phyloP scores from a whole-genome alignment of 1,140 invertebrate species.

The Panagrolaimus sp. region DNA sequence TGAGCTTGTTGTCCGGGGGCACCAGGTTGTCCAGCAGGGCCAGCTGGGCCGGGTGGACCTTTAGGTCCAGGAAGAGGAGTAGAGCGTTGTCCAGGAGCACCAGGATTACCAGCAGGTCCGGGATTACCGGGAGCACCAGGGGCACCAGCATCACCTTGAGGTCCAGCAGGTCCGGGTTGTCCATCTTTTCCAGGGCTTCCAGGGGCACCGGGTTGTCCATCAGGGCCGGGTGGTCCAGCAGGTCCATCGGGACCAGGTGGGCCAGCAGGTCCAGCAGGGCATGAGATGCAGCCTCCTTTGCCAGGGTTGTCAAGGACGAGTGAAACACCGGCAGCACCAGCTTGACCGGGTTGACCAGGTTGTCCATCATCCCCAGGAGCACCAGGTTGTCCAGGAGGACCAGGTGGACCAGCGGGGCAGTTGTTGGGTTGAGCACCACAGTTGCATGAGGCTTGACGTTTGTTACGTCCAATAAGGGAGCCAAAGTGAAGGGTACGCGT shows the following conservation, averaged over 20 bases:
- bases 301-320: slow-evolving; percentile 8
- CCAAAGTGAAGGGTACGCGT: slow-evolving; percentile 17
- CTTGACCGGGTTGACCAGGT: slow-evolving; percentile 27
- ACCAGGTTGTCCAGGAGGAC: slow-evolving; percentile 20
- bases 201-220: slow-evolving; percentile 17
- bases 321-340: slow-evolving; percentile 19
- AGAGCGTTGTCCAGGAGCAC: slow-evolving; percentile 23
- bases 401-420: slow-evolving; percentile 38
- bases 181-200: slow-evolving; percentile 35
- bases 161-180: slow-evolving; percentile 27
- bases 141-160: slow-evolving; percentile 26
- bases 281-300: slow-evolving; percentile 1
- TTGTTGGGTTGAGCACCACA: slow-evolving; percentile 37
- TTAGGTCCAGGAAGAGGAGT: slow-evolving; percentile 37
- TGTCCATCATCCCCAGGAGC: not conserved
- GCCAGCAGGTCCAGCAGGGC: slow-evolving; percentile 18
- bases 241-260: slow-evolving; percentile 15
- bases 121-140: slow-evolving; percentile 21
- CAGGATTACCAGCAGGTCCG: slow-evolving; percentile 26
- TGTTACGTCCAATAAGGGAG: slow-evolving; percentile 32
- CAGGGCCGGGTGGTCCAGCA: not conserved
- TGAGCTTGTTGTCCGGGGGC: slow-evolving; percentile 19
- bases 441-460: slow-evolving; percentile 29
- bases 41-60: slow-evolving; percentile 30
- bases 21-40: slow-evolving; percentile 23